These are phyloP conservation scores for Antedon mediterranea DNA, from an alignment of 53 echinoderm and acorn worm species.

Conservation along the genomic window DNA sequence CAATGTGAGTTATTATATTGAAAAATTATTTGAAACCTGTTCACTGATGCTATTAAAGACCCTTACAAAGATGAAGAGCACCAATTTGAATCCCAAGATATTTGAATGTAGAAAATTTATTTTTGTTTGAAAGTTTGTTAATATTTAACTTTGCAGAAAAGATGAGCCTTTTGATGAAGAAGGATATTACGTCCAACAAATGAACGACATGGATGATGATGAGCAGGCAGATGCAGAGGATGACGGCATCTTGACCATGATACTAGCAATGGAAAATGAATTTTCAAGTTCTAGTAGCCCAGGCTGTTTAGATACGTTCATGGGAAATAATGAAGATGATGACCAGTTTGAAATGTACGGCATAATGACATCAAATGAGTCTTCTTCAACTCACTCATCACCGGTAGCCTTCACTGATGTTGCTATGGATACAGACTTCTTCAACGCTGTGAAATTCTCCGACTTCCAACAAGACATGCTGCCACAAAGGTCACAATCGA, in stretches of 20 bases:
- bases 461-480: neutral
- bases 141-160: neutral
- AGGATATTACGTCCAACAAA: neutral
- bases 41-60: too few species aligned
- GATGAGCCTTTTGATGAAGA: neutral
- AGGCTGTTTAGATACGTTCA: neutral
- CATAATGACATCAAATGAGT: neutral
- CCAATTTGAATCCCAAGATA: too few species aligned
- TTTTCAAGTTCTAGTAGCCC: neutral
- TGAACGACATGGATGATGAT: neutral
- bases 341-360: neutral
- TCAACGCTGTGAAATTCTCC: neutral
- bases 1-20: neutral
- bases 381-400: neutral
- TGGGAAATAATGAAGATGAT: neutral
- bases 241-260: neutral
- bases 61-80: too few species aligned
- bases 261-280: neutral
- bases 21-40: too few species aligned
- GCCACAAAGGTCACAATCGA: neutral
- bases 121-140: too few species aligned
- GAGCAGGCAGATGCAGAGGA: neutral
- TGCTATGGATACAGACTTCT: neutral
- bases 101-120: too few species aligned
- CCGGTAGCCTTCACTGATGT: neutral